Evolutionary conservation across 1,140 invertebrate species (phyloP).

Genomic region (Bradysia coprophila): DNA sequence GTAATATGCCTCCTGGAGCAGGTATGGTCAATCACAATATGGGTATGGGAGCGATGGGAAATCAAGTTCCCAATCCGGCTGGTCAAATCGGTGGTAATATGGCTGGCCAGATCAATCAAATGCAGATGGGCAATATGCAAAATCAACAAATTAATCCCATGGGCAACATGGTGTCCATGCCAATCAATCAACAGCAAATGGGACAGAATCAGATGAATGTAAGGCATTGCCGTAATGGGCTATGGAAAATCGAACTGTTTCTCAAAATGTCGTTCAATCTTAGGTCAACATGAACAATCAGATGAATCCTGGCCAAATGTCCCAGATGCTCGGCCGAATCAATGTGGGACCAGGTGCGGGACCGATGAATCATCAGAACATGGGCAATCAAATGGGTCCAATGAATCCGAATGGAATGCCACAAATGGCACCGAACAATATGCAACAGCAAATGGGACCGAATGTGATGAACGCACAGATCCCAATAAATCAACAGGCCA

Average conservation of each 20-base stretch:
- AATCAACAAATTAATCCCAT: neutral
- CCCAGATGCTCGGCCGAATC: neutral
- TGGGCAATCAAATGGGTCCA: neutral
- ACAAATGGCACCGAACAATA: neutral
- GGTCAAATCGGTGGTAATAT: conserved; percentile 25
- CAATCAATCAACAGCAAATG: neutral
- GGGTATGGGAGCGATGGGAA: conserved; percentile 24
- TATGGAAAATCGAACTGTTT: too few relatives aligned
- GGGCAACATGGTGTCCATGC: neutral
- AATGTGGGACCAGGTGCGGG: neutral
- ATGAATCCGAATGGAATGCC: neutral
- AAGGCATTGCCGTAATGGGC: too few relatives aligned
- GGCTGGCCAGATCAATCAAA: conserved; percentile 26
- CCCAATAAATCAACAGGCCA: conserved; percentile 2
- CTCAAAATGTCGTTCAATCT: too few relatives aligned
- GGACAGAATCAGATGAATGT: conserved; percentile 2
- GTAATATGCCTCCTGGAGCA: conserved; percentile 5
- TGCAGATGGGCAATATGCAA: too few relatives aligned
- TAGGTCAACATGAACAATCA: neutral
- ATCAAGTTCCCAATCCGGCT: conserved; percentile 25
- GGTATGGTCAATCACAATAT: conserved; percentile 2
- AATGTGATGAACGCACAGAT: neutral
- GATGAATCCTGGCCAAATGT: conserved; percentile 1
- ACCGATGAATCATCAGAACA: neutral
- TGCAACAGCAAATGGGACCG: conserved; percentile 1